Percentiles rank a stretch among this genome's conserved stretches.
Evolutionary conservation across 2,797 vertebrate genomes (phyloP).

Genomic region (Triplophysa bombifrons): DNA sequence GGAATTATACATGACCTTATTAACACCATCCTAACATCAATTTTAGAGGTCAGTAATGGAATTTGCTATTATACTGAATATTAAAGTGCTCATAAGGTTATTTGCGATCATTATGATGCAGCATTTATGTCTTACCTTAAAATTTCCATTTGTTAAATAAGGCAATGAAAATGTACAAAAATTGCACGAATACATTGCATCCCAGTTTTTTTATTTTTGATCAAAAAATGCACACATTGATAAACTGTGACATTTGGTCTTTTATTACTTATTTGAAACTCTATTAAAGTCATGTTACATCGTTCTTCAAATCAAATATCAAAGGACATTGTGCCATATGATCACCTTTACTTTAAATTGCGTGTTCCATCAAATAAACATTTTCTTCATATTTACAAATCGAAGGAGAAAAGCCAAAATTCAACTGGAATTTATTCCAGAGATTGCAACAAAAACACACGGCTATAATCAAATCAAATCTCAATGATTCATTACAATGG

Average conservation of each 20-base stretch:
- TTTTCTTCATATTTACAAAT: conserved; percentile 40
- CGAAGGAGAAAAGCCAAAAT: conserved; percentile 31
- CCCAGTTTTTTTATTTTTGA: conserved; percentile 22
- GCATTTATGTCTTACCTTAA: too few species aligned
- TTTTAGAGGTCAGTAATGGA: conserved; percentile 26
- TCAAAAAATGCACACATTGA: conserved; percentile 26
- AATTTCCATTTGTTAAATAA: too few species aligned
- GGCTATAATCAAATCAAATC: conserved; percentile 14
- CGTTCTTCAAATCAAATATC: conserved; percentile 1
- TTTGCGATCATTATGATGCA: too few species aligned
- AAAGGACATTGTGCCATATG: conserved; percentile 6
- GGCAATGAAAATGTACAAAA: too few species aligned
- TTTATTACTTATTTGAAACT: conserved; percentile 14
- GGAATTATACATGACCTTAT: conserved; percentile 7
- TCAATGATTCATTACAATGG: conserved; percentile 24
- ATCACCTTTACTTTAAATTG: conserved; percentile 23
- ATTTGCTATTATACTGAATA: not conserved
- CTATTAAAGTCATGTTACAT: not conserved
- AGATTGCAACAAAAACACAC: conserved; percentile 18
- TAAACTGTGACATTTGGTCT: conserved; percentile 36
- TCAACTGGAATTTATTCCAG: conserved; percentile 2
- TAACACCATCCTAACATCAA: not conserved
- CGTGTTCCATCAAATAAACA: not conserved
- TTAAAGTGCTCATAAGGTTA: too few species aligned
- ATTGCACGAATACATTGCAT: too few species aligned